These are phyloP conservation scores for Hexactinellida sp. DNA, from an alignment of 37 sponge, comb jelly and placozoan species.

Conservation along the genomic window DNA sequence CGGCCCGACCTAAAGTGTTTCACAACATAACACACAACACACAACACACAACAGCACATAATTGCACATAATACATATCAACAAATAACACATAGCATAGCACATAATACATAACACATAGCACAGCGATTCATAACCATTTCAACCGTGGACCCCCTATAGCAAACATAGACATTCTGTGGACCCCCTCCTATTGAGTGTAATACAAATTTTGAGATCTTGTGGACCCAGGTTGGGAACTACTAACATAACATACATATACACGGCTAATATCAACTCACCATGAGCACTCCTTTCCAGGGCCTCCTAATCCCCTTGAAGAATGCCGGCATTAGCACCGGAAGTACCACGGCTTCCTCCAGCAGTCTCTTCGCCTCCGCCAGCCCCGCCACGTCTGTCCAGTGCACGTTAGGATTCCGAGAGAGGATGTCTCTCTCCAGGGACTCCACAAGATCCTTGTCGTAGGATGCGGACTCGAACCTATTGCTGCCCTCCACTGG, in stretches of 20 bases:
- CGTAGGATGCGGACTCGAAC: conserved; percentile 71
- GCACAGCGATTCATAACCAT: not conserved
- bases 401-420: conserved; percentile 74
- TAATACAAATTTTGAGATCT: too few species aligned
- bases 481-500: conserved; percentile 45
- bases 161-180: too few species aligned
- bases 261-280: not conserved
- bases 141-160: too few species aligned
- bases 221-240: too few species aligned
- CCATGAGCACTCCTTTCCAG: conserved; percentile 61
- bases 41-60: too few species aligned
- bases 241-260: not conserved
- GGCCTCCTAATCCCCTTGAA: conserved; percentile 94
- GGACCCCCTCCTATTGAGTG: too few species aligned
- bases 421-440: conserved; percentile 87
- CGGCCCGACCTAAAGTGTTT: conserved; percentile 65
- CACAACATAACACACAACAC: not conserved
- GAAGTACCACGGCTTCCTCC: conserved; percentile 93
- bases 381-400: conserved; percentile 90
- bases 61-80: too few species aligned
- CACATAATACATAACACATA: not conserved
- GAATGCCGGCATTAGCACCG: conserved; percentile 92
- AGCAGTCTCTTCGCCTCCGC: conserved; percentile 84
- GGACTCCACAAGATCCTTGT: conserved; percentile 83
- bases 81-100: not conserved